Evolutionary conservation across 2,888 invertebrate genomes (phyloP).

Genomic region (Eulithis prunata): DNA sequence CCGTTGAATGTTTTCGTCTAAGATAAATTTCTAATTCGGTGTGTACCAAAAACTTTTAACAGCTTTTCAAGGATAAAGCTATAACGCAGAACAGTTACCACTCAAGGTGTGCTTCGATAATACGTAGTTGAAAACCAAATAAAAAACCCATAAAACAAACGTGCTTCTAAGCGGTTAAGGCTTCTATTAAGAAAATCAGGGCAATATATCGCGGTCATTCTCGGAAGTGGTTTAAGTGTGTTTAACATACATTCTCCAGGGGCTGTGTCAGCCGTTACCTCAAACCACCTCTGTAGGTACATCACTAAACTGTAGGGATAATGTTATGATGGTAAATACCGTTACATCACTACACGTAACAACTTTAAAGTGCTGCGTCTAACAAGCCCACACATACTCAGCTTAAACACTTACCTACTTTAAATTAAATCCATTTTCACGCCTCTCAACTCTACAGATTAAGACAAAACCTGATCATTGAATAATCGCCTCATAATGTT

Average conservation of each 20-base stretch:
- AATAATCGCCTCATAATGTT: constrained; percentile 47
- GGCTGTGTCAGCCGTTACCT: constrained; percentile 45
- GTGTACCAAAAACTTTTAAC: not conserved
- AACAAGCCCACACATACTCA: constrained; percentile 38
- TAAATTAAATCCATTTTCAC: constrained; percentile 54
- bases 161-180: constrained; percentile 33
- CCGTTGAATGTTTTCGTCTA: too few relatives aligned
- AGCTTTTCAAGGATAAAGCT: constrained; percentile 13
- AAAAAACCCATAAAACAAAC: constrained; percentile 30
- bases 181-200: constrained; percentile 35
- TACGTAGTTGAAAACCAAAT: constrained; percentile 24
- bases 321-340: constrained; percentile 62
- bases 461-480: constrained; percentile 50
- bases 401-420: not conserved
- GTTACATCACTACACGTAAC: constrained; percentile 46
- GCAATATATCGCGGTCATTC: constrained; percentile 49
- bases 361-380: constrained; percentile 41
- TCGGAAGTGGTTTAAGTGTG: constrained; percentile 57
- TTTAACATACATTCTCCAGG: constrained; percentile 67
- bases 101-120: constrained; percentile 26
- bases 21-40: not conserved
- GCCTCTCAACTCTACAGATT: constrained; percentile 44
- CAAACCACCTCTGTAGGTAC: constrained; percentile 35
- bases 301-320: constrained; percentile 55
- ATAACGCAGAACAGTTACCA: constrained; percentile 12